Conservation (phyloP, 2,113 vertebrate genomes). For the Crotophaga sulcirostris region DNA sequence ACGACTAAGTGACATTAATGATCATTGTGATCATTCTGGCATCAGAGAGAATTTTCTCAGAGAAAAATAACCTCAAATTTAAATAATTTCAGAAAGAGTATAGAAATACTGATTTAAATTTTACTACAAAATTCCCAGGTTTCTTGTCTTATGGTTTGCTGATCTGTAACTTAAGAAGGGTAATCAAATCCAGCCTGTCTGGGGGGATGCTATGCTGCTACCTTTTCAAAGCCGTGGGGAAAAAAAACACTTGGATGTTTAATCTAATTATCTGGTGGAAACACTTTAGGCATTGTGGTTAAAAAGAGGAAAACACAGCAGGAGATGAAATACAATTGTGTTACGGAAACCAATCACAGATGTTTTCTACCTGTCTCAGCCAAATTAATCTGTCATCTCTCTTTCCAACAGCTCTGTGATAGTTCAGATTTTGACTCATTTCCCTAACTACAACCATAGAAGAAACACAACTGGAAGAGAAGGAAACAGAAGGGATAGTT, state of each 20-base stretch:
- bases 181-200: background rate
- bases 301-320: slow-evolving; percentile 18
- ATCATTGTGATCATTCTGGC: background rate
- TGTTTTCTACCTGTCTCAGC: background rate
- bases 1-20: background rate
- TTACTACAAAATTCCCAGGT: background rate
- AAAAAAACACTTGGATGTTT: background rate
- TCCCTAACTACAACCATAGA: background rate
- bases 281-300: slow-evolving; percentile 20
- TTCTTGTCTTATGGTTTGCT: background rate
- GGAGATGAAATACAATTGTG: background rate
- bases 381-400: background rate
- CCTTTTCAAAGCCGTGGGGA: background rate
- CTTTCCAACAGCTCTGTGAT: background rate
- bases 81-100: background rate
- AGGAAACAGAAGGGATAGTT: background rate
- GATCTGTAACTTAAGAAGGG: slow-evolving; percentile 21
- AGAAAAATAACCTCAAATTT: slow-evolving; percentile 13
- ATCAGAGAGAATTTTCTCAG: background rate
- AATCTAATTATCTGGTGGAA: slow-evolving; percentile 48
- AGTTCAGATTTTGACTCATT: slow-evolving; percentile 1
- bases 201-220: background rate
- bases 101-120: background rate
- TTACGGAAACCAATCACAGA: background rate
- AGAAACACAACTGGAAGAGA: background rate